Conservation (phyloP, 2,888 invertebrate genomes). For the Aleiodes testaceus region DNA sequence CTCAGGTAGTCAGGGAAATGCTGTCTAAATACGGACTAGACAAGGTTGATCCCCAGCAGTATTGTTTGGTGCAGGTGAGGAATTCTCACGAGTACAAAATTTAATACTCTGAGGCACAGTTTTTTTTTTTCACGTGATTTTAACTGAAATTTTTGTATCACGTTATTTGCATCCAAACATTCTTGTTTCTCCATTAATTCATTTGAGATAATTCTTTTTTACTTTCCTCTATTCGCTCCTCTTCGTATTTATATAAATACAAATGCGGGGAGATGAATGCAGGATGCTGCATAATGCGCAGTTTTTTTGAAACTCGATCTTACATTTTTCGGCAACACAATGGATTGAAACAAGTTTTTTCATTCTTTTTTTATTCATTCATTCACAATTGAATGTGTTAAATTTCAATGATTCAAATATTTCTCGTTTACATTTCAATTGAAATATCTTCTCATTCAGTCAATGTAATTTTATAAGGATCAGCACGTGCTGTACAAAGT, state of each 20-base stretch:
- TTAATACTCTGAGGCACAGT: neutral
- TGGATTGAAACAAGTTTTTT: slow-evolving; percentile 13
- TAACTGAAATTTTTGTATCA: neutral
- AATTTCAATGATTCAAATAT: slow-evolving; percentile 14
- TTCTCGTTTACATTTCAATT: slow-evolving; percentile 27
- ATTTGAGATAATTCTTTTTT: neutral
- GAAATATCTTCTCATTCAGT: neutral
- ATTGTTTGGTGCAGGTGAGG: slow-evolving; percentile 94
- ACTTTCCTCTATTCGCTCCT: neutral
- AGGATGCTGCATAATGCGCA: slow-evolving; percentile 3
- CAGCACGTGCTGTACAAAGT: slow-evolving; percentile 14
- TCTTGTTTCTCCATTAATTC: slow-evolving; percentile 15
- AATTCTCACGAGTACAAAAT: slow-evolving; percentile 12
- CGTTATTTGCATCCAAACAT: neutral
- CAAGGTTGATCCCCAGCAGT: slow-evolving; percentile 91
- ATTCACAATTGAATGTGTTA: neutral
- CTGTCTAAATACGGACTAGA: slow-evolving; percentile 96
- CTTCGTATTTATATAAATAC: slow-evolving; percentile 6
- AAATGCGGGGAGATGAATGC: neutral
- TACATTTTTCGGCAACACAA: neutral
- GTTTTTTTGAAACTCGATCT: slow-evolving; percentile 7
- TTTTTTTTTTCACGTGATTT: slow-evolving; percentile 12
- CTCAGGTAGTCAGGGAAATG: slow-evolving; percentile 95
- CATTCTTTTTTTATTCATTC: too few species aligned
- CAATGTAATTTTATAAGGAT: slow-evolving; percentile 1